Evolutionary conservation across 2,888 invertebrate species (phyloP).

Genomic region (Chrysodeixis includens): DNA sequence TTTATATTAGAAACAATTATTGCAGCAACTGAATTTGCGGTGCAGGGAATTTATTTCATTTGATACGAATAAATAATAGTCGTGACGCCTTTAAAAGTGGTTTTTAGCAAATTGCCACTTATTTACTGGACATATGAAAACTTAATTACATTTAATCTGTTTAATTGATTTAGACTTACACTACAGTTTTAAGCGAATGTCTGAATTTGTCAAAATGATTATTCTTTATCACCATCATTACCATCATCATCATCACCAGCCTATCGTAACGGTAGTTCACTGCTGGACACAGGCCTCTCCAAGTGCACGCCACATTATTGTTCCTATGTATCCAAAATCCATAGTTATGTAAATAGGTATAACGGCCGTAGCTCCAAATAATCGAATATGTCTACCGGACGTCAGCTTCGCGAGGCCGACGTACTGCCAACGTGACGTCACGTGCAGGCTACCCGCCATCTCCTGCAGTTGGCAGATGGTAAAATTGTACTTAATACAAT

Average conservation of each 20-base stretch:
- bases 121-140: not conserved
- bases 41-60: slow-evolving; percentile 19
- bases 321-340: not conserved
- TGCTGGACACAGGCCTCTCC: too few relatives aligned
- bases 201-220: too few relatives aligned
- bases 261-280: too few relatives aligned
- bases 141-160: not conserved
- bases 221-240: too few relatives aligned
- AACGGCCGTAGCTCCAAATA: slow-evolving; percentile 42
- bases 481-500: slow-evolving; percentile 60
- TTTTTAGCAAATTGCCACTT: not conserved
- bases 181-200: too few relatives aligned
- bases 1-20: slow-evolving; percentile 44
- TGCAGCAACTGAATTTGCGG: slow-evolving; percentile 24
- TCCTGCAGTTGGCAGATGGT: slow-evolving; percentile 60
- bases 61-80: not conserved
- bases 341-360: slow-evolving; percentile 13
- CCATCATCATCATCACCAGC: too few relatives aligned
- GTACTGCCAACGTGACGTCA: slow-evolving; percentile 55
- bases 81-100: not conserved
- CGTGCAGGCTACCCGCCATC: slow-evolving; percentile 55
- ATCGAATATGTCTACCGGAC: slow-evolving; percentile 50
- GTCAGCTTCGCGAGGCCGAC: slow-evolving; percentile 50
- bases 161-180: not conserved
- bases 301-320: too few relatives aligned